These are phyloP conservation scores for Willisornis vidua DNA, from an alignment of 2,113 vertebrate species.

Conservation along the genomic window DNA sequence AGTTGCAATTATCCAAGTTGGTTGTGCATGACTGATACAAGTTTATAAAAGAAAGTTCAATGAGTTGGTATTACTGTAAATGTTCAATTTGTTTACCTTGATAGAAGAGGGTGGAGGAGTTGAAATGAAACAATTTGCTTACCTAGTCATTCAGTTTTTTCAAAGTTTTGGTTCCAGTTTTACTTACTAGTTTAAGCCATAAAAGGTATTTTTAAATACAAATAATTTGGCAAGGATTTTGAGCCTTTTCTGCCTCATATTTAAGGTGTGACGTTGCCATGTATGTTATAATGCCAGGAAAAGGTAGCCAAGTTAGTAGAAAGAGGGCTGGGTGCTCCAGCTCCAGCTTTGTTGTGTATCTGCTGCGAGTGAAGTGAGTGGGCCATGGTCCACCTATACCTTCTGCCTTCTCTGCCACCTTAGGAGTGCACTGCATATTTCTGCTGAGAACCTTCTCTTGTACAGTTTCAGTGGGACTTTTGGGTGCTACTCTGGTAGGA, in stretches of 20 bases:
- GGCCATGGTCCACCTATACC: fast-evolving
- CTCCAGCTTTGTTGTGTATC: not conserved
- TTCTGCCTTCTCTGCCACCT: not conserved
- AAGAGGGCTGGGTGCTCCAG: not conserved
- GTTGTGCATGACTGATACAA: not conserved
- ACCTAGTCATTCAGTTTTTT: not conserved
- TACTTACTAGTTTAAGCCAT: not conserved
- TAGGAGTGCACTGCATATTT: fast-evolving
- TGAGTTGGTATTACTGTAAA: not conserved
- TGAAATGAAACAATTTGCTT: not conserved
- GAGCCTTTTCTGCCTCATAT: not conserved
- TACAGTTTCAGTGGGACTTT: not conserved
- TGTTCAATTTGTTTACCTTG: not conserved
- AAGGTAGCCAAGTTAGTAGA: not conserved
- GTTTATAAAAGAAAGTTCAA: not conserved
- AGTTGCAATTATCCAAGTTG: not conserved
- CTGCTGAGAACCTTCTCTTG: not conserved
- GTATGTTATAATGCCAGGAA: fast-evolving
- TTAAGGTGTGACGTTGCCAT: not conserved
- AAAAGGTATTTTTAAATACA: not conserved
- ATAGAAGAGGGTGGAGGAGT: not conserved
- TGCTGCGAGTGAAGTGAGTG: not conserved
- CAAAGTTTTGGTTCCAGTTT: not conserved
- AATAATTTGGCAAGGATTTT: not conserved
- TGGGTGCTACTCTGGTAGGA: not conserved